Percentiles rank a stretch among this genome's conserved stretches.
Conservation (phyloP, 2,113 vertebrate genomes). For the Tylochromis polylepis region DNA sequence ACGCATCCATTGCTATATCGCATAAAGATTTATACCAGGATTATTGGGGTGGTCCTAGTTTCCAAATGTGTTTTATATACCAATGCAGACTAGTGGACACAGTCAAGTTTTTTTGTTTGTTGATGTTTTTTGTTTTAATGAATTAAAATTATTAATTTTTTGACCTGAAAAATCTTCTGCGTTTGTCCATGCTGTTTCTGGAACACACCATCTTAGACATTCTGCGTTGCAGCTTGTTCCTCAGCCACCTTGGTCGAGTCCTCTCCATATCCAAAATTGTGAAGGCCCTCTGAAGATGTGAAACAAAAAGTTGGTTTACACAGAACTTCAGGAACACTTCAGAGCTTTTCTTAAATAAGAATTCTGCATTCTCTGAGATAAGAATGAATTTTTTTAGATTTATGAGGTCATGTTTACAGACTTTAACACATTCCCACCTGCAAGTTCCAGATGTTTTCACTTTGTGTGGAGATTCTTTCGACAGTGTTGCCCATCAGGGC, state of each 20-base stretch:
- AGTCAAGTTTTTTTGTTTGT: too few species aligned
- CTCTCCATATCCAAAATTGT: slow-evolving; percentile 87
- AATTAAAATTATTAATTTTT: not conserved
- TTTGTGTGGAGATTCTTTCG: slow-evolving; percentile 80
- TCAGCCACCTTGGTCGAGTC: slow-evolving; percentile 75
- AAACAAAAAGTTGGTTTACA: not conserved
- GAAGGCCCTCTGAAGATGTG: slow-evolving; percentile 75
- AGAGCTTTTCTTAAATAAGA: not conserved
- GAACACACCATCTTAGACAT: slow-evolving; percentile 73
- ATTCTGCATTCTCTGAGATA: not conserved
- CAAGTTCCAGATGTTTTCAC: slow-evolving; percentile 89
- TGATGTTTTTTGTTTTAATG: too few species aligned
- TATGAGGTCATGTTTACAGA: too few species aligned
- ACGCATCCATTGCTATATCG: too few species aligned
- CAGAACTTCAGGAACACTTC: too few species aligned
- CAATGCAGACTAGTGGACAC: too few species aligned
- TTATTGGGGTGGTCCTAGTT: too few species aligned
- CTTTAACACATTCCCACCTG: slow-evolving; percentile 71
- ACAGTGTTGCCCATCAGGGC: slow-evolving; percentile 88
- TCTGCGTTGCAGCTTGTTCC: slow-evolving; percentile 66
- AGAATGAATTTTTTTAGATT: not conserved
- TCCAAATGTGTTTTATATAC: too few species aligned
- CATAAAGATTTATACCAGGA: too few species aligned
- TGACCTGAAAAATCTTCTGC: not conserved
- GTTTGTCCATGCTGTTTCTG: slow-evolving; percentile 29